phyloP scores from a whole-genome alignment of 1,140 invertebrate genomes.

The Pseudachorutes palmiensis region DNA sequence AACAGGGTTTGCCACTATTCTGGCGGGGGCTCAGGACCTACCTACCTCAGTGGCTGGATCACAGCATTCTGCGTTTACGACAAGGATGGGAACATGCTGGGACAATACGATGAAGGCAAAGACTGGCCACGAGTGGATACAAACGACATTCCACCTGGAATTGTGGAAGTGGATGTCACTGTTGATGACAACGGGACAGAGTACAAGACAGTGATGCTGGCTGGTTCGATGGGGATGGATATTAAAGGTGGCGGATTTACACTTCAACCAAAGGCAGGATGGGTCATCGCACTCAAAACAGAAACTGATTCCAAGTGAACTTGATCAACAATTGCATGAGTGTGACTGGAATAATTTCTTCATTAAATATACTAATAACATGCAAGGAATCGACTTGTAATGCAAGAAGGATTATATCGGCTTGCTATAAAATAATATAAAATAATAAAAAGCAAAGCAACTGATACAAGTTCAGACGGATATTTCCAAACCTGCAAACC shows the following conservation, averaged over 20 bases:
- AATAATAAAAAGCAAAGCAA: too few species aligned
- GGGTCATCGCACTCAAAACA: background rate
- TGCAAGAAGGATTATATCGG: too few species aligned
- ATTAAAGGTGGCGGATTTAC: background rate
- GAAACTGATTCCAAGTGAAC: too few species aligned
- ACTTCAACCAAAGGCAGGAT: background rate
- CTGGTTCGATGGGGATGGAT: slow-evolving; percentile 12
- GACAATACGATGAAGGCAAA: background rate
- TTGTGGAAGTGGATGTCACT: slow-evolving; percentile 17
- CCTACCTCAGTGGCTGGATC: slow-evolving; percentile 21
- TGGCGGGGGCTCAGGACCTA: slow-evolving; percentile 5
- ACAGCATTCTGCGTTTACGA: slow-evolving; percentile 16
- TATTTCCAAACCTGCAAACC: too few species aligned
- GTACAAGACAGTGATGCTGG: slow-evolving; percentile 13
- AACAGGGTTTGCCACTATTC: slow-evolving; percentile 14
- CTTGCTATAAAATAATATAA: too few species aligned
- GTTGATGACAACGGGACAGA: background rate
- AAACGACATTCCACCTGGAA: background rate
- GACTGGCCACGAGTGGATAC: slow-evolving; percentile 3
- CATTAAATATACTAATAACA: too few species aligned
- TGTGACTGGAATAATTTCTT: too few species aligned
- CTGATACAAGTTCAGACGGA: too few species aligned
- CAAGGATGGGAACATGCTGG: slow-evolving; percentile 9
- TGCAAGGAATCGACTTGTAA: too few species aligned
- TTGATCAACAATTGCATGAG: too few species aligned